phyloP scores from a whole-genome alignment of 2,888 invertebrate species.

The Aelia acuminata region DNA sequence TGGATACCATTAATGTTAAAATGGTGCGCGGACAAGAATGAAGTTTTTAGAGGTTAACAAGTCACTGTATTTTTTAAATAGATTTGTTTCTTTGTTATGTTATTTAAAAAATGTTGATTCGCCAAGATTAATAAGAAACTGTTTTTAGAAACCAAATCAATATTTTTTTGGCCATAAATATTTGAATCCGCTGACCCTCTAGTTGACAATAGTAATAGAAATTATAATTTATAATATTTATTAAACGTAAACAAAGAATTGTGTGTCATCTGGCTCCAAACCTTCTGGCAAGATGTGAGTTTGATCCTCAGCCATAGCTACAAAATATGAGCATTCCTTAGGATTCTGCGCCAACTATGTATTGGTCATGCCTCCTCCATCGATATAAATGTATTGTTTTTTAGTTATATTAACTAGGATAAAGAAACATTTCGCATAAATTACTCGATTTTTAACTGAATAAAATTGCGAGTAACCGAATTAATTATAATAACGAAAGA shows the following conservation, averaged over 20 bases:
- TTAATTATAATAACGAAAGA: no score
- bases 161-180: not conserved
- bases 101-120: not conserved
- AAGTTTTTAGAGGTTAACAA: no score
- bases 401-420: not conserved
- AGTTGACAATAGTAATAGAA: not conserved
- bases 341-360: not conserved
- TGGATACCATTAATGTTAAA: no score
- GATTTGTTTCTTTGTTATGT: no score
- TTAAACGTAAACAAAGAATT: constrained; percentile 19
- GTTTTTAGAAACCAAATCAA: not conserved
- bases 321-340: constrained; percentile 47
- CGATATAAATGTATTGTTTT: constrained; percentile 1
- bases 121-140: not conserved
- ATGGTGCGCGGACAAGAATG: no score
- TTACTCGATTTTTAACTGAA: not conserved
- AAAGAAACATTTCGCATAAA: not conserved
- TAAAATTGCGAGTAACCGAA: not conserved
- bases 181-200: not conserved
- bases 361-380: not conserved
- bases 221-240: constrained; percentile 36
- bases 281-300: constrained; percentile 49
- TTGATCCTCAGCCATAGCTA: constrained; percentile 47
- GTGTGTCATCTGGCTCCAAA: constrained; percentile 38
- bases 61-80: no score